phyloP scores from a whole-genome alignment of 2,113 vertebrate genomes.

The Pelecanoides urinatrix region DNA sequence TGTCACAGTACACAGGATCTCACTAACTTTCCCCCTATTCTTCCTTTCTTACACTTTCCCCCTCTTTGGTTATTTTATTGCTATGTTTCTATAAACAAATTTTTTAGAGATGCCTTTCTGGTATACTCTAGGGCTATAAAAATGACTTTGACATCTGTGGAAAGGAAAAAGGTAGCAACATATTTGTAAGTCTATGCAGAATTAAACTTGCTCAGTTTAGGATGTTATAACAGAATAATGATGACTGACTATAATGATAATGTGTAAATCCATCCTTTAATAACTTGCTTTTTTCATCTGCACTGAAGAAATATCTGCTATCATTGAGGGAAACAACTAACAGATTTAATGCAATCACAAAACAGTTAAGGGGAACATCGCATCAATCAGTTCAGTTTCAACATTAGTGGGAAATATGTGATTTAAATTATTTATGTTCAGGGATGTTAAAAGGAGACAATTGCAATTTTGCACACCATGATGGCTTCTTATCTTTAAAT shows the following conservation, averaged over 20 bases:
- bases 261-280: constrained; percentile 39
- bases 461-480: background rate
- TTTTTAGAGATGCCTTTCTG: background rate
- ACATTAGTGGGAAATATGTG: background rate
- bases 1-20: background rate
- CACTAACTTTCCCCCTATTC: background rate
- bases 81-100: background rate
- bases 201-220: background rate
- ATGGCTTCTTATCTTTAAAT: constrained; percentile 54
- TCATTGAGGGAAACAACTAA: constrained; percentile 41
- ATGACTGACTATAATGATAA: constrained; percentile 18
- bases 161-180: background rate
- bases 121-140: background rate
- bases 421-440: constrained; percentile 43
- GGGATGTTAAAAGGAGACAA: constrained; percentile 34
- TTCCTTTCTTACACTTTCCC: background rate
- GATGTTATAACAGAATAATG: background rate
- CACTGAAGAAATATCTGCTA: constrained; percentile 21
- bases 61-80: background rate
- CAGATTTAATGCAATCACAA: constrained; percentile 10
- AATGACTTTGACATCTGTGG: background rate
- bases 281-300: constrained; percentile 15
- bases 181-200: background rate
- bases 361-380: background rate
- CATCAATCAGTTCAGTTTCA: constrained; percentile 9